Percentiles rank a stretch among this genome's conserved stretches.
Evolutionary conservation across 53 echinoderm and acorn worm genomes (phyloP).

Genomic region (Mesocentrotus franciscanus): DNA sequence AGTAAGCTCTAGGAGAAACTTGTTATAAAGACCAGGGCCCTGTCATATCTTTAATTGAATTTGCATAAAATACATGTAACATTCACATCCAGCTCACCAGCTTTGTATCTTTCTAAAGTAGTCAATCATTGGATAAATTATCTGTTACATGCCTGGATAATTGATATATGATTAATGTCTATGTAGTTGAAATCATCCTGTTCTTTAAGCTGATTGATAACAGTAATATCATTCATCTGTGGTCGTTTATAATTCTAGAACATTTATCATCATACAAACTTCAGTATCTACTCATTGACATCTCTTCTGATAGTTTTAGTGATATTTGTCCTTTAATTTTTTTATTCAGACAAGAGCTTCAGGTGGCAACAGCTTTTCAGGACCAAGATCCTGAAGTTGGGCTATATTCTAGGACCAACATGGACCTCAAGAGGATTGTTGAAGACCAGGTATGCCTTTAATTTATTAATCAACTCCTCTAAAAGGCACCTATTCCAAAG

Average conservation of each 20-base stretch:
- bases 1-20: too few species aligned
- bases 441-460: constrained; percentile 89
- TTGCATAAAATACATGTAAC: neutral
- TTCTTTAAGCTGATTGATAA: too few species aligned
- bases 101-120: neutral
- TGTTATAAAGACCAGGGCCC: too few species aligned
- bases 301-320: neutral
- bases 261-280: neutral
- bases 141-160: neutral
- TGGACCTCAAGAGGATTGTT: constrained; percentile 96
- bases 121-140: neutral
- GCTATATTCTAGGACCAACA: constrained; percentile 81
- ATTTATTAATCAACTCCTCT: neutral
- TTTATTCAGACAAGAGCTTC: constrained; percentile 84
- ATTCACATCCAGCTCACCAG: neutral
- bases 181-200: too few species aligned
- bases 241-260: neutral
- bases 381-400: constrained; percentile 68
- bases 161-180: neutral
- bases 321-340: neutral
- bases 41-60: neutral
- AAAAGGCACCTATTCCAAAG: neutral
- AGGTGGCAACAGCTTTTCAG: constrained; percentile 85
- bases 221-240: too few species aligned
- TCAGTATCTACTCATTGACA: too few species aligned